phyloP scores from a whole-genome alignment of 2,113 vertebrate species.

The Cygnus atratus region DNA sequence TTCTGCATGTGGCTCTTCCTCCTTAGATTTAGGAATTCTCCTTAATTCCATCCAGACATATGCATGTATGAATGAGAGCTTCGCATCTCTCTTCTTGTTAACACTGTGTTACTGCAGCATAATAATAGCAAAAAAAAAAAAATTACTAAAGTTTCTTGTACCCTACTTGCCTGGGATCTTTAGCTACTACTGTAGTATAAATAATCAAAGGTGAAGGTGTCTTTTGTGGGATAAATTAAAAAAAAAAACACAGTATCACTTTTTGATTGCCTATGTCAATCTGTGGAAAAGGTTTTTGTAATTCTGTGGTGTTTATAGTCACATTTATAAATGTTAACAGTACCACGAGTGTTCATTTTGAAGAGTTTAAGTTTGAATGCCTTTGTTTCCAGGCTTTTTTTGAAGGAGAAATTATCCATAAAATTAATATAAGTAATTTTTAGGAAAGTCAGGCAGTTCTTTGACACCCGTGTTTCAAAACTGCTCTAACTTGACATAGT shows the following conservation, averaged over 20 bases:
- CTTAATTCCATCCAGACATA: slow-evolving; percentile 13
- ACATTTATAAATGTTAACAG: neutral
- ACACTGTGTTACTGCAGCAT: neutral
- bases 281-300: neutral
- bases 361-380: neutral
- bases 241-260: neutral
- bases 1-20: slow-evolving; percentile 47
- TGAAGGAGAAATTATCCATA: neutral
- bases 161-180: slow-evolving; percentile 23
- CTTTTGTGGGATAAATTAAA: neutral
- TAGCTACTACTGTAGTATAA: neutral
- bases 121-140: neutral
- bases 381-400: neutral
- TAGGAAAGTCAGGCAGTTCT: neutral
- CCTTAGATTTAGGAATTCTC: slow-evolving; percentile 7
- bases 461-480: neutral
- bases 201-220: slow-evolving; percentile 44
- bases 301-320: neutral
- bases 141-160: neutral
- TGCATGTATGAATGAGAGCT: slow-evolving; percentile 48
- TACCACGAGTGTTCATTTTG: neutral
- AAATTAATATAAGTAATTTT: neutral
- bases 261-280: neutral
- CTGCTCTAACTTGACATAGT: neutral
- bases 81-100: slow-evolving; percentile 30